These are phyloP conservation scores for Xyrichtys novacula DNA, from an alignment of 2,797 vertebrate genomes.

Conservation along the genomic window DNA sequence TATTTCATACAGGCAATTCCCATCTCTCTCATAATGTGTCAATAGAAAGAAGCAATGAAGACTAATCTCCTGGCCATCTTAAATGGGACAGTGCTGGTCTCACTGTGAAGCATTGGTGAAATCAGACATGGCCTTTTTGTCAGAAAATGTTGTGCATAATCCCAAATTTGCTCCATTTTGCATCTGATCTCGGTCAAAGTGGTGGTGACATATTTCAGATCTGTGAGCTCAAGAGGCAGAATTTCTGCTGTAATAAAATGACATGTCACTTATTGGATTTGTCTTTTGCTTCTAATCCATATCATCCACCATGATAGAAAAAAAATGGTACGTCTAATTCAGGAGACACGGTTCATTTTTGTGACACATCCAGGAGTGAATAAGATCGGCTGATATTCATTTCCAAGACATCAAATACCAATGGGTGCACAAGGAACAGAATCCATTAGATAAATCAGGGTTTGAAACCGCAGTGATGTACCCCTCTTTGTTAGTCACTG, in stretches of 20 bases:
- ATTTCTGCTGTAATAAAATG: constrained; percentile 38
- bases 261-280: constrained; percentile 20
- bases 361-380: not conserved
- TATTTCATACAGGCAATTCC: constrained; percentile 67
- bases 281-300: constrained; percentile 15
- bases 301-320: constrained; percentile 15
- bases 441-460: not conserved
- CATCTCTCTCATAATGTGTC: constrained; percentile 61
- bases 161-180: constrained; percentile 47
- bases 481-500: too few species aligned
- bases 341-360: not conserved
- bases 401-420: not conserved
- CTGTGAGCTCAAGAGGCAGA: constrained; percentile 22
- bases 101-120: constrained; percentile 36
- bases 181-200: constrained; percentile 34
- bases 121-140: constrained; percentile 32
- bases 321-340: not conserved
- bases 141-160: constrained; percentile 47
- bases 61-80: constrained; percentile 61
- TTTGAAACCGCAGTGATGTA: too few species aligned
- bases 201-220: constrained; percentile 30
- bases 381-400: not conserved
- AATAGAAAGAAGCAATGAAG: constrained; percentile 59
- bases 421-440: not conserved
- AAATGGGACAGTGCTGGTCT: constrained; percentile 43